Percentiles rank a stretch among this genome's conserved stretches.
Evolutionary conservation across 2,113 vertebrate species (phyloP).

Genomic region (Zosterops hypoxanthus): DNA sequence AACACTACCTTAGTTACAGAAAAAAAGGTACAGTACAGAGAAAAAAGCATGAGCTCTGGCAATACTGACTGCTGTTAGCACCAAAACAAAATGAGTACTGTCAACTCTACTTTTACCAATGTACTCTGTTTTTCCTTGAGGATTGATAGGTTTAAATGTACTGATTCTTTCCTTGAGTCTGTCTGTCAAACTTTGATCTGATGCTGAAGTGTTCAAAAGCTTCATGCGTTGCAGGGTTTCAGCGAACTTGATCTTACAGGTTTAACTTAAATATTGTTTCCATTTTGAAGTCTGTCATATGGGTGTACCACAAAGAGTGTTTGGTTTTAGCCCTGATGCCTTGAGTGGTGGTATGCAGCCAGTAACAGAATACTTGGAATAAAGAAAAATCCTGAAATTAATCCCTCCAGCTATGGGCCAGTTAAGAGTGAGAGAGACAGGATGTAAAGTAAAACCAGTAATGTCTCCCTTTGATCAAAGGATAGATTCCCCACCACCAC

Average conservation of each 20-base stretch:
- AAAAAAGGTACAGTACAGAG: background rate
- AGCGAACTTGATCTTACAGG: constrained; percentile 77
- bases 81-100: background rate
- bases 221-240: constrained; percentile 60
- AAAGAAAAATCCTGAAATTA: constrained; percentile 77
- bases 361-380: constrained; percentile 78
- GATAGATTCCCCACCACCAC: constrained; percentile 63
- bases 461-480: constrained; percentile 80
- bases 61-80: background rate
- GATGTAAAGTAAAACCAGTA: constrained; percentile 80
- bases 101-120: background rate
- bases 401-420: constrained; percentile 74
- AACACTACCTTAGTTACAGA: background rate
- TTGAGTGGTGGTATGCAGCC: constrained; percentile 66
- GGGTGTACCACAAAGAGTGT: constrained; percentile 70
- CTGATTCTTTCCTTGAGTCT: constrained; percentile 15
- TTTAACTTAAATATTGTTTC: constrained; percentile 79
- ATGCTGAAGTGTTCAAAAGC: constrained; percentile 70
- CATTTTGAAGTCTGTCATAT: constrained; percentile 78
- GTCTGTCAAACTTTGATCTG: constrained; percentile 51
- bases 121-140: background rate
- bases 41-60: background rate
- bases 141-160: constrained; percentile 1
- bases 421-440: constrained; percentile 70
- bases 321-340: constrained; percentile 67